Percentiles rank a stretch among this genome's conserved stretches.
Conservation (phyloP, 2,113 vertebrate species). For the Gambusia holbrooki region DNA sequence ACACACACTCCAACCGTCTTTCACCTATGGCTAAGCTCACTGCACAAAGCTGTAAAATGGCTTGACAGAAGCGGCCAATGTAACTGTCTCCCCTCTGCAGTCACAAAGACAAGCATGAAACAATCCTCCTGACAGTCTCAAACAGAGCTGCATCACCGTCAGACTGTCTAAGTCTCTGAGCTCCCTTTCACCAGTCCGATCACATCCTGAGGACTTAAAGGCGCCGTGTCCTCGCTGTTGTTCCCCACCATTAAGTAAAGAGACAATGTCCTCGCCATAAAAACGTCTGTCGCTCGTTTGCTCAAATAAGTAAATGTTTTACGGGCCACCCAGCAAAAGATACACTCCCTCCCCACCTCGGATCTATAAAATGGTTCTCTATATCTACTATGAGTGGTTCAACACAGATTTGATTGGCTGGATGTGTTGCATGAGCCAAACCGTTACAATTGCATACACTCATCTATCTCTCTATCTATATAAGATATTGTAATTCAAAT, state of each 20-base stretch:
- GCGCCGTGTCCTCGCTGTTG: neutral
- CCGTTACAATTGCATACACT: too few relatives aligned
- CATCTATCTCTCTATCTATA: too few relatives aligned
- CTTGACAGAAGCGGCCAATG: constrained; percentile 27
- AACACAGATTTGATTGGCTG: neutral
- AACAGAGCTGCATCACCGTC: constrained; percentile 35
- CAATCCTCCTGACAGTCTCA: constrained; percentile 50
- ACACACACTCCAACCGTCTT: neutral
- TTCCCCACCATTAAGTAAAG: neutral
- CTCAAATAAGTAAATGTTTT: constrained; percentile 22
- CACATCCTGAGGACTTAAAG: constrained; percentile 30
- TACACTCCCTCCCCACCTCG: neutral
- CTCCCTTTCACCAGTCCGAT: constrained; percentile 45
- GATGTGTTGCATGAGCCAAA: neutral
- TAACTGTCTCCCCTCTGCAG: constrained; percentile 38
- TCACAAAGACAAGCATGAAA: constrained; percentile 49
- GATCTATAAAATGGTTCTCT: neutral
- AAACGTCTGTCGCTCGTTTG: constrained; percentile 1
- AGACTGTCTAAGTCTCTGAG: constrained; percentile 25
- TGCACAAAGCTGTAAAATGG: constrained; percentile 42
- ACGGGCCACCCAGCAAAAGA: constrained; percentile 3
- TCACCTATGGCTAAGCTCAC: constrained; percentile 42
- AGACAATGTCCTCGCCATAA: neutral
- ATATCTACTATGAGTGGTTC: neutral
- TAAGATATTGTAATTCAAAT: too few relatives aligned